Conservation (phyloP, 2,888 invertebrate genomes). For the Andricus quercusramuli region DNA sequence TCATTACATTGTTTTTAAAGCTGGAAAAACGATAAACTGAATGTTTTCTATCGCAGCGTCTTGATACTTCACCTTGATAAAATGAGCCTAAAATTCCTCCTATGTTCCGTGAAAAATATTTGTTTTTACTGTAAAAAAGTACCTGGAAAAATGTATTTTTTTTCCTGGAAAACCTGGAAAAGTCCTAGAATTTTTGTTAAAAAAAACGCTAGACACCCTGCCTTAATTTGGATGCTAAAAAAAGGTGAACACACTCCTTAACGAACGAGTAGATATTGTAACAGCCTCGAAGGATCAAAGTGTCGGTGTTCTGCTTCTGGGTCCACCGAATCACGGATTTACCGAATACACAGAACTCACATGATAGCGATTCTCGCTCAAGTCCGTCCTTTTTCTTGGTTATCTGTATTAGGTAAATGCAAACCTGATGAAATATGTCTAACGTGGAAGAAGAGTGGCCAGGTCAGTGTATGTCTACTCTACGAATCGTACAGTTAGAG, state of each 20-base stretch:
- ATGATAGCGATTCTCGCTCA: slow-evolving; percentile 63
- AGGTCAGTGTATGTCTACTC: slow-evolving; percentile 15
- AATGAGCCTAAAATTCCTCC: too few relatives aligned
- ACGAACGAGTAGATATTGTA: slow-evolving; percentile 73
- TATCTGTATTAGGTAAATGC: slow-evolving; percentile 2
- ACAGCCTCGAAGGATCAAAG: slow-evolving; percentile 79
- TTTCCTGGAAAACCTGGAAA: too few relatives aligned
- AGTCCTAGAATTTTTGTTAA: too few relatives aligned
- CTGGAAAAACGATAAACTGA: too few relatives aligned
- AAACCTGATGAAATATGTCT: slow-evolving; percentile 28
- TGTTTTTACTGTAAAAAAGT: too few relatives aligned
- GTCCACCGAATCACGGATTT: slow-evolving; percentile 79
- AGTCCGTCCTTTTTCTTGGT: slow-evolving; percentile 26
- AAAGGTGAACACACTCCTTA: slow-evolving; percentile 43
- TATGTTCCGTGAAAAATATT: too few relatives aligned
- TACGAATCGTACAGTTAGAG: background rate
- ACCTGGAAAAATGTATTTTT: too few relatives aligned
- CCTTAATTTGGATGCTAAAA: background rate
- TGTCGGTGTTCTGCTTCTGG: slow-evolving; percentile 78
- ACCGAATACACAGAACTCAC: slow-evolving; percentile 79
- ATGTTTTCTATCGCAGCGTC: too few relatives aligned
- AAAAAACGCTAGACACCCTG: too few relatives aligned
- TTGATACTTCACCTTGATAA: too few relatives aligned
- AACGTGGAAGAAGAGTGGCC: slow-evolving; percentile 16
- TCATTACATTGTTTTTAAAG: too few relatives aligned